Percentiles rank a stretch among this genome's conserved stretches.
These are phyloP conservation scores for Drosophila rubida DNA, from an alignment of 2,888 invertebrate species.

Conservation along the genomic window DNA sequence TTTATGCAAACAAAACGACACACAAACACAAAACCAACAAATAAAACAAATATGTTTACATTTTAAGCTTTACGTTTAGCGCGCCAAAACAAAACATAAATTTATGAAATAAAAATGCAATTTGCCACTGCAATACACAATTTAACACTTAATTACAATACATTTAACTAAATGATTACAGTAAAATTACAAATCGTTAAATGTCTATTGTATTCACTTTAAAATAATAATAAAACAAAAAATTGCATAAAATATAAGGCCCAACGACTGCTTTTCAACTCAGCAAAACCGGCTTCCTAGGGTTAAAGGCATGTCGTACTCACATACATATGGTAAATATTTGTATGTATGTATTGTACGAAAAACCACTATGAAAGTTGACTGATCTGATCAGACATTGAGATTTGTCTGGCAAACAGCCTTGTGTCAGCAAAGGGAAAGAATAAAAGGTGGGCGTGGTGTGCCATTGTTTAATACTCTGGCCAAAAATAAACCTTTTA, in stretches of 20 bases:
- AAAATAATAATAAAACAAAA: conserved; percentile 33
- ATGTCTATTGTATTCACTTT: conserved; percentile 56
- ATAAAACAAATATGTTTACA: conserved; percentile 62
- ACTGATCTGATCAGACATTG: conserved; percentile 21
- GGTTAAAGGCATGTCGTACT: neutral
- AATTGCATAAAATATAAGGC: neutral
- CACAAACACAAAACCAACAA: conserved; percentile 35
- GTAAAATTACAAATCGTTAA: conserved; percentile 50
- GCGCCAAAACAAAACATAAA: conserved; percentile 69
- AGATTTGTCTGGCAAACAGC: conserved; percentile 10
- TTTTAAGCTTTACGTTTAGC: conserved; percentile 78
- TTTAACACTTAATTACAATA: conserved; percentile 55
- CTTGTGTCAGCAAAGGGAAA: conserved; percentile 5
- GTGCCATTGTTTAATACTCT: conserved; percentile 5
- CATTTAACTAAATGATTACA: conserved; percentile 53
- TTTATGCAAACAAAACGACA: conserved; percentile 59
- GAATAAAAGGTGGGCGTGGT: conserved; percentile 35
- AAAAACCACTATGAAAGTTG: neutral
- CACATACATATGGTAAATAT: neutral
- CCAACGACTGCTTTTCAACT: conserved; percentile 28
- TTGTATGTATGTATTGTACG: neutral
- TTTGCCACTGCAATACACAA: conserved; percentile 58
- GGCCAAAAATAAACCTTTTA: conserved; percentile 17
- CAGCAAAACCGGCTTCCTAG: neutral
- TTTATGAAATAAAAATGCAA: conserved; percentile 65